phyloP scores from a whole-genome alignment of 2,797 vertebrate genomes.

The Sparidentex hasta region DNA sequence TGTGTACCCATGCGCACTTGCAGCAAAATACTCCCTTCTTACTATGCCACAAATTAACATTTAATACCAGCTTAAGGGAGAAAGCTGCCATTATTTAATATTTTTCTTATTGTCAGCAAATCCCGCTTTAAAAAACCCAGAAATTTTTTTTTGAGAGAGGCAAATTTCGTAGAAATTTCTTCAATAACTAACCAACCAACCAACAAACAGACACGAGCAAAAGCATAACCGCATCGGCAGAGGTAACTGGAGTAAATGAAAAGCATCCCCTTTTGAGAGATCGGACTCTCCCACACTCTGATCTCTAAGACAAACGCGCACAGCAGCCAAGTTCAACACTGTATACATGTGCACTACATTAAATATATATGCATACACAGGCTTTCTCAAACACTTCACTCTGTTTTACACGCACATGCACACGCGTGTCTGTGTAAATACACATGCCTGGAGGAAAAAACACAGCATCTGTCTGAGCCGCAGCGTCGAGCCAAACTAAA shows the following conservation, averaged over 20 bases:
- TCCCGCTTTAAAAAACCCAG: conserved; percentile 1
- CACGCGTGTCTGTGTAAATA: conserved; percentile 34
- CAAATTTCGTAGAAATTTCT: background rate
- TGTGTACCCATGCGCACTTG: conserved; percentile 13
- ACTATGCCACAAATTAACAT: background rate
- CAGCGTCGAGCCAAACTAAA: conserved; percentile 62
- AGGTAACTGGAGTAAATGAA: background rate
- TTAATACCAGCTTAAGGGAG: background rate
- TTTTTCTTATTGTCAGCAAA: conserved; percentile 13
- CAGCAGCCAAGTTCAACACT: conserved; percentile 60
- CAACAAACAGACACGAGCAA: too few species aligned
- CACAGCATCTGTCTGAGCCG: conserved; percentile 30
- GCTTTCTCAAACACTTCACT: conserved; percentile 33
- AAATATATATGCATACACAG: conserved; percentile 36
- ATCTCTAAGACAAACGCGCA: conserved; percentile 6
- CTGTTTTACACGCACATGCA: conserved; percentile 11
- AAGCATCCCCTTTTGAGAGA: background rate
- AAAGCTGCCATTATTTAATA: background rate
- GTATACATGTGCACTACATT: conserved; percentile 47
- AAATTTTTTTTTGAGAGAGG: background rate
- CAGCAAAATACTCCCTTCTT: background rate
- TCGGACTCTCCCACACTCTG: conserved; percentile 40
- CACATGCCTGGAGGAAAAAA: conserved; percentile 61
- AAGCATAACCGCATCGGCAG: background rate
- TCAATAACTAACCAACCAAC: background rate